A percentile compares a stretch with the other conserved stretches of the same genome.
These are phyloP conservation scores for Chloroceryle amazona DNA, from an alignment of 2,797 vertebrate genomes.

Conservation along the genomic window DNA sequence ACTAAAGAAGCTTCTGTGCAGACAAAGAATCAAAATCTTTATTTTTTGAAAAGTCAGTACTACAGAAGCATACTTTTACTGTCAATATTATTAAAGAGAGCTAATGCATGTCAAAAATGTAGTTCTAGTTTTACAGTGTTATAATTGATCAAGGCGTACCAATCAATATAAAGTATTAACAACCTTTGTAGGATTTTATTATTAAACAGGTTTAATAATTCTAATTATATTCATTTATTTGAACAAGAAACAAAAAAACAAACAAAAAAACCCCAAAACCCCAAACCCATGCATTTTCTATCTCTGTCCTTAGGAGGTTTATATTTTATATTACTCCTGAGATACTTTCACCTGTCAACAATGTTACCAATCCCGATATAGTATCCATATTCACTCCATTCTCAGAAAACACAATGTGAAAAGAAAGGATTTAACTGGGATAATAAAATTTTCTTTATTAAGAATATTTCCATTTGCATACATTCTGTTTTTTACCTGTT, in stretches of 20 bases:
- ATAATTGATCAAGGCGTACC: not conserved
- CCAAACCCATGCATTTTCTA: not conserved
- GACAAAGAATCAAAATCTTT: not conserved
- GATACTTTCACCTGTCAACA: not conserved
- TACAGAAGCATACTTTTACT: not conserved
- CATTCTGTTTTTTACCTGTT: not conserved
- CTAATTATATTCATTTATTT: not conserved
- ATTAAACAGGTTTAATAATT: not conserved
- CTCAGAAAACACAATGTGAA: not conserved
- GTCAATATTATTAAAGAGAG: not conserved
- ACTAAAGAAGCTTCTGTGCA: conserved; percentile 13
- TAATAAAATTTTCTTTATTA: conserved; percentile 1
- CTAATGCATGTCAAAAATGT: not conserved
- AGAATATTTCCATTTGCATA: not conserved
- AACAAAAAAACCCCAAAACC: not conserved
- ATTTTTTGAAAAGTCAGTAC: not conserved
- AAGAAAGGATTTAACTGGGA: not conserved
- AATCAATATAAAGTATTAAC: not conserved
- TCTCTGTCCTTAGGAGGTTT: not conserved
- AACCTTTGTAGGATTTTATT: not conserved
- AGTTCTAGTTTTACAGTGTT: not conserved
- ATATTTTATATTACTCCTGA: not conserved
- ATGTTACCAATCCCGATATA: not conserved
- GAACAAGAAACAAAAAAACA: not conserved
- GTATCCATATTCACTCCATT: not conserved